Percentiles rank a stretch among this genome's conserved stretches.
These are phyloP conservation scores for Smithornis capensis DNA, from an alignment of 2,113 vertebrate genomes.

Conservation along the genomic window DNA sequence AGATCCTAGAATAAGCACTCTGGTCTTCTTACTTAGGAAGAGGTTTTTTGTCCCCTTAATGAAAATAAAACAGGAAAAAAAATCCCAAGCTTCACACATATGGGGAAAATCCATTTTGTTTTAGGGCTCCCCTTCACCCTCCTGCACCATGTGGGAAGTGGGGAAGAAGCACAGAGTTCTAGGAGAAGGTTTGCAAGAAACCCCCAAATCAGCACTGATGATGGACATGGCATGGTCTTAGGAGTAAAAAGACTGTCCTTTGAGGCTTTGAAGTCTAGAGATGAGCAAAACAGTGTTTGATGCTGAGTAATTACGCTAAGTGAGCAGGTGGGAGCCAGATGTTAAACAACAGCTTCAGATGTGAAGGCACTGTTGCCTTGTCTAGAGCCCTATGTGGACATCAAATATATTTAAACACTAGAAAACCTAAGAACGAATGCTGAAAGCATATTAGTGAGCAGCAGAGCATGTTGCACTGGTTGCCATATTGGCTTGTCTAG, in stretches of 20 bases:
- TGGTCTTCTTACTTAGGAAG: not conserved
- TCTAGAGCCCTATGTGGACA: not conserved
- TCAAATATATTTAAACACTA: not conserved
- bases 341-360: constrained; percentile 5
- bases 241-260: not conserved
- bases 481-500: not conserved
- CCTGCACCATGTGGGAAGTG: accelerated
- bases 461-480: not conserved
- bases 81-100: not conserved
- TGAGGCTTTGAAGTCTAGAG: constrained; percentile 8
- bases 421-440: not conserved
- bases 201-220: not conserved
- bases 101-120: accelerated
- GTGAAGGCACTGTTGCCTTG: not conserved
- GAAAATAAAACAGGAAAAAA: not conserved
- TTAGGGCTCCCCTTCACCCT: accelerated
- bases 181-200: not conserved
- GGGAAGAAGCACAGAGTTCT: not conserved
- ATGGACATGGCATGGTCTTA: not conserved
- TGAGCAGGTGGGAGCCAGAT: constrained; percentile 56
- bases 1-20: not conserved
- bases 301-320: constrained; percentile 1
- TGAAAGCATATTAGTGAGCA: not conserved
- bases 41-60: not conserved
- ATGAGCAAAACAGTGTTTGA: constrained; percentile 15